Base-by-base conservation (phyloP, 1,140 invertebrate genomes). In the Lepidotrigona ventralis region DNA sequence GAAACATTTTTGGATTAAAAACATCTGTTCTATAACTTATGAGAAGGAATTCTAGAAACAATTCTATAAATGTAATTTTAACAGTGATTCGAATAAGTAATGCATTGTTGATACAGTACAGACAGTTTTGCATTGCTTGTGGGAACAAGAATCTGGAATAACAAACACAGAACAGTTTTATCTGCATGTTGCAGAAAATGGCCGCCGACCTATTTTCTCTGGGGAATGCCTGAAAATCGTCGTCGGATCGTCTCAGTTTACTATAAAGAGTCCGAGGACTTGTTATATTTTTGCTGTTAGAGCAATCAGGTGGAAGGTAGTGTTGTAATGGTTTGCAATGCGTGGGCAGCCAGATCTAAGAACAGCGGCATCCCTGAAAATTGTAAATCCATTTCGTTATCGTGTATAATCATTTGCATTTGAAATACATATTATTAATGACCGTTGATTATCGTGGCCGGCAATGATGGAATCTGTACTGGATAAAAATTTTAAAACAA, bases 271-370 rank as follows among this genome's bases (percentile, higher is more conserved):
- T 66, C n/a, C 68, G 64, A 74, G 77, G 66, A 73, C 54, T 74
- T 51, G 85, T 84, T 89, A 86, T 89, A 89, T 89, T 88, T 89
- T 86, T 73, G 86, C 71, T 64, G 69, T n/a, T 77, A 63, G 60
- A 53, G 66, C 64, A 88, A 85, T 81, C 85, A 88, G 78, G 69
- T 87, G 79, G 60, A 76, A 58, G 79, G 60, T 53, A 39, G 60
- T 56, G 86, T 88, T 86, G 84, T 88, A 89, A 89, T 66, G 73
- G 81, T 81, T 88, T 79, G 73, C 81, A 80, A 76, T 17, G 86
- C 71, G 87, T 88, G 79, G 87, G 84, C 60, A 64, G 77, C 66
- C 56, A 19, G 33, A 70, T 79, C 86, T 88, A 84, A 88, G 87
- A 88, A 88, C 79, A 66, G 79, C 77, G 33, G 15, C 26, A 66